These are phyloP conservation scores for Microcebus griseorufus DNA, from an alignment of 2,113 vertebrate species.

Conservation along the genomic window DNA sequence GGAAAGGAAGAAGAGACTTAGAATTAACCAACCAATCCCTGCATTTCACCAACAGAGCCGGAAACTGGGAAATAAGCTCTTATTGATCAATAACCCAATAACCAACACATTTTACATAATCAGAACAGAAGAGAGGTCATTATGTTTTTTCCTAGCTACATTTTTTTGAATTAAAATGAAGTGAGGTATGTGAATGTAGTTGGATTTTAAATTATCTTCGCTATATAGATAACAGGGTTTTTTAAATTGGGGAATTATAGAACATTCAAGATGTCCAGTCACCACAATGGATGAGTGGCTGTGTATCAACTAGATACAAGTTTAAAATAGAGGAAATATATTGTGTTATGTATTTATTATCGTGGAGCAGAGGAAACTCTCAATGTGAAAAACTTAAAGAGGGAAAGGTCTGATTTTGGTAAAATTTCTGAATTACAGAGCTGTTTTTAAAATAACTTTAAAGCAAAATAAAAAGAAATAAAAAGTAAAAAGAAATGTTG, in stretches of 20 bases:
- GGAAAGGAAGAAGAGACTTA: not conserved
- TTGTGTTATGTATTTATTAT: not conserved
- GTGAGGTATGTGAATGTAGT: not conserved
- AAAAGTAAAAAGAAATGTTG: no score
- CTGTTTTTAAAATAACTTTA: not conserved
- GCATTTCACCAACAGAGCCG: not conserved
- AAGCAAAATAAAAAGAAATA: no score
- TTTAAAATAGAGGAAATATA: not conserved
- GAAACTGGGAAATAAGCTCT: not conserved
- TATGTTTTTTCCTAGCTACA: not conserved
- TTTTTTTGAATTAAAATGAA: conserved; percentile 50
- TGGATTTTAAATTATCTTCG: not conserved
- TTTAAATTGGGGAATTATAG: not conserved
- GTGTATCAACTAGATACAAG: not conserved
- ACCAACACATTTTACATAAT: not conserved
- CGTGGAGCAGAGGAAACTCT: not conserved
- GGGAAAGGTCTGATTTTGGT: not conserved
- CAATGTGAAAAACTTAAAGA: not conserved
- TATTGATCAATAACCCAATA: not conserved
- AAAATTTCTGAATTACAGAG: conserved; percentile 19
- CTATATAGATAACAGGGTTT: not conserved
- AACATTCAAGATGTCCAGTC: not conserved
- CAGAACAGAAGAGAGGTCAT: not conserved
- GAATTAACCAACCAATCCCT: not conserved
- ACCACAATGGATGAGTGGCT: not conserved